phyloP scores from a whole-genome alignment of 2,797 vertebrate genomes.

The Myripristis jacobus region DNA sequence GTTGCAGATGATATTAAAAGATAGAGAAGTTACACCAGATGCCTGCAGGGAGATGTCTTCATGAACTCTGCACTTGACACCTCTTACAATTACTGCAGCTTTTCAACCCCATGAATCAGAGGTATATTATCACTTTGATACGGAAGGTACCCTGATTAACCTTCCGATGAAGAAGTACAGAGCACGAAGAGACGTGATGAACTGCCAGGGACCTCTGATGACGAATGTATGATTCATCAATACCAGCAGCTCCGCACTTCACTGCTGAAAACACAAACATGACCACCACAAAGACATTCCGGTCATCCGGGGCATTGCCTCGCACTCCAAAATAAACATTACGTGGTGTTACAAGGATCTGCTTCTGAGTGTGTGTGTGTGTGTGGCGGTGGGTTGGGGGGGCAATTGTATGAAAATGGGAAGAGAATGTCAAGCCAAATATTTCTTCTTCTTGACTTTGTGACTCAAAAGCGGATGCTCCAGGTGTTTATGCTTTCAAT shows the following conservation, averaged over 20 bases:
- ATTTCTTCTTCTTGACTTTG: slow-evolving; percentile 63
- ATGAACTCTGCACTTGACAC: slow-evolving; percentile 63
- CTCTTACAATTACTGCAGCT: slow-evolving; percentile 60
- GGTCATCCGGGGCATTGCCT: slow-evolving; percentile 62
- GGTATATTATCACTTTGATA: slow-evolving; percentile 68
- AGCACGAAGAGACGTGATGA: slow-evolving; percentile 38
- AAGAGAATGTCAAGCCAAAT: slow-evolving; percentile 51
- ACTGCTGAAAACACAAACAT: slow-evolving; percentile 64
- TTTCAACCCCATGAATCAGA: slow-evolving; percentile 58
- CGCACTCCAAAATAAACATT: slow-evolving; percentile 76
- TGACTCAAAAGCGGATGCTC: slow-evolving; percentile 63
- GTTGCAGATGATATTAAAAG: slow-evolving; percentile 54
- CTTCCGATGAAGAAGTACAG: slow-evolving; percentile 45
- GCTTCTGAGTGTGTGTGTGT: slow-evolving; percentile 26
- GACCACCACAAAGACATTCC: slow-evolving; percentile 77
- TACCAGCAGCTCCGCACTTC: slow-evolving; percentile 69
- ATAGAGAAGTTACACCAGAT: slow-evolving; percentile 55
- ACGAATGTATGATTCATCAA: slow-evolving; percentile 70
- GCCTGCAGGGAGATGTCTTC: slow-evolving; percentile 55
- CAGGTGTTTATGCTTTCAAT: slow-evolving; percentile 64
- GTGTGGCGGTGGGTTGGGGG: not conserved
- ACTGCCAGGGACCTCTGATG: slow-evolving; percentile 61
- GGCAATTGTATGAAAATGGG: slow-evolving; percentile 49
- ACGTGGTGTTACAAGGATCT: slow-evolving; percentile 63
- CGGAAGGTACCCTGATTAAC: slow-evolving; percentile 53